These are phyloP conservation scores for Argya squamiceps DNA, from an alignment of 2,797 vertebrate genomes.

Conservation along the genomic window DNA sequence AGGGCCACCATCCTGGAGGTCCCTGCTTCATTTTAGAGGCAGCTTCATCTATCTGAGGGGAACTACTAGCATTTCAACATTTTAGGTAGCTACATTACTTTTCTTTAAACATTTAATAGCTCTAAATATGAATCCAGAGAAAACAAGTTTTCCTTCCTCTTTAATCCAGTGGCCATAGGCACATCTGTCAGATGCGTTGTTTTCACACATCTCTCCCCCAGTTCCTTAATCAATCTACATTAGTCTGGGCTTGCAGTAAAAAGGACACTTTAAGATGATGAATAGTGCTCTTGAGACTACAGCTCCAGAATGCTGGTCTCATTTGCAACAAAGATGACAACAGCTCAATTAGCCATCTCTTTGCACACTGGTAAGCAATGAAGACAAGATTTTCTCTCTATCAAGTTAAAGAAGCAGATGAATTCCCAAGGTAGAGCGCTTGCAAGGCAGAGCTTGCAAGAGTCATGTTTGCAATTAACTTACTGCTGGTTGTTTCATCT, in stretches of 20 bases:
- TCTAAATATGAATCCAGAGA: background rate
- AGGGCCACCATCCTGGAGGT: background rate
- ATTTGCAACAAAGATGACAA: slow-evolving; percentile 3
- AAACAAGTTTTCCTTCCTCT: background rate
- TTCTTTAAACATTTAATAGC: background rate
- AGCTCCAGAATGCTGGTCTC: background rate
- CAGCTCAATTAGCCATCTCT: slow-evolving; percentile 14
- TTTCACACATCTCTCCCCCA: background rate
- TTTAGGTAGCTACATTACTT: background rate
- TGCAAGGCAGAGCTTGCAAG: background rate
- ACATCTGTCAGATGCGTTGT: background rate
- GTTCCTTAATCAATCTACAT: background rate
- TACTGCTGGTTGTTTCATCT: background rate
- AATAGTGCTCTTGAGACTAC: slow-evolving; percentile 30
- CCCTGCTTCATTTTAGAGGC: background rate
- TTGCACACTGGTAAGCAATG: background rate
- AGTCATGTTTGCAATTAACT: background rate
- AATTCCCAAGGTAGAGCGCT: slow-evolving; percentile 1
- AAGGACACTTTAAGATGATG: slow-evolving; percentile 18
- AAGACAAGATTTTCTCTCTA: background rate
- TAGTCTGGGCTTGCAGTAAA: background rate
- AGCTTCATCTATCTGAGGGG: background rate
- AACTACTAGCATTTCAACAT: background rate
- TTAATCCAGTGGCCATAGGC: background rate
- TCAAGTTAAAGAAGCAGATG: background rate